phyloP scores from a whole-genome alignment of 2,888 invertebrate species.

The Trileptium ribeirensis region DNA sequence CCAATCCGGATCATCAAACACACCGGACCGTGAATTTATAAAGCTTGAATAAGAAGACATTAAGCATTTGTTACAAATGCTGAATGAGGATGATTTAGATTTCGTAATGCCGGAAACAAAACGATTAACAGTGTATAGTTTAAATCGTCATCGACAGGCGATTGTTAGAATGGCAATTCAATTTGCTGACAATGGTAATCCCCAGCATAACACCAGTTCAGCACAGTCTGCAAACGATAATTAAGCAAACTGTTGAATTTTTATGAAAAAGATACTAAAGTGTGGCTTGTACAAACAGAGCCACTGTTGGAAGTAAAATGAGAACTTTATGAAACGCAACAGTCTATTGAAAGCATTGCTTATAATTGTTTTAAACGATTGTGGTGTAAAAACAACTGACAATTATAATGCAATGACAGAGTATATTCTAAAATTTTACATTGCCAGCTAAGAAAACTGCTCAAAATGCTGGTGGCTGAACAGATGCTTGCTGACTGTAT shows the following conservation, averaged over 20 bases:
- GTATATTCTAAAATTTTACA: not conserved
- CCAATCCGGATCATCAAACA: no score
- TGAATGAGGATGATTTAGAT: no score
- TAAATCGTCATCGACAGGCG: no score
- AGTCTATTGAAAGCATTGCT: not conserved
- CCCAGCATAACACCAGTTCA: no score
- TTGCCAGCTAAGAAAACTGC: not conserved
- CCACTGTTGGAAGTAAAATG: not conserved
- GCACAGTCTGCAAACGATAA: no score
- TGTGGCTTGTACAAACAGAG: conserved; percentile 6
- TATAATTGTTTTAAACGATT: not conserved
- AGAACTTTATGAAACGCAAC: not conserved
- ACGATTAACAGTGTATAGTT: no score
- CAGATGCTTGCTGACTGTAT: not conserved
- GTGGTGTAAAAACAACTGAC: not conserved
- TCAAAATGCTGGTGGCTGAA: not conserved
- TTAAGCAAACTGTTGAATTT: not conserved
- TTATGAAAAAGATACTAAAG: conserved; percentile 6
- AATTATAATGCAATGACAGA: not conserved
- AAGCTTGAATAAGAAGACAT: no score
- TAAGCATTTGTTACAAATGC: no score
- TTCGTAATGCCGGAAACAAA: no score
- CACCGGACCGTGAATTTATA: no score
- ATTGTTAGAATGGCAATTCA: no score
- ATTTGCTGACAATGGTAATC: no score